Base-by-base conservation (phyloP, 2,113 vertebrate species). In the Dasypus novemcinctus region DNA sequence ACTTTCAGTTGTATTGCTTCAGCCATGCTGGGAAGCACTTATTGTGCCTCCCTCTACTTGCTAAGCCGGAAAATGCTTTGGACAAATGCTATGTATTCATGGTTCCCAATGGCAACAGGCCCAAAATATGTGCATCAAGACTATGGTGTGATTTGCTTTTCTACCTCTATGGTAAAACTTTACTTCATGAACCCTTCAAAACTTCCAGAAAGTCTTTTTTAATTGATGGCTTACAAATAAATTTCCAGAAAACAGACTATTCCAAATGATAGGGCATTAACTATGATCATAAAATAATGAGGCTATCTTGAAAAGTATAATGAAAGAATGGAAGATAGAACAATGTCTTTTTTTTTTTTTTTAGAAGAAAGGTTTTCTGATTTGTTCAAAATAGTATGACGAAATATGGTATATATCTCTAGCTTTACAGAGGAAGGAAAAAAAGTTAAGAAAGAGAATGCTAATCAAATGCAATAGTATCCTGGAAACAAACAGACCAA, bases 141-240 rank as follows among this genome's bases (percentile, higher is more conserved):
- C 81, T 66, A 64, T 1, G 71, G 38, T 6, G 57, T 57, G 91
- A 95, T 87, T 97, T 87, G 43, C 90, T 97, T 97, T 83, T 46
- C 91, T 52, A 90, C 75, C 91, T 52, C 85, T 79, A 85, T 74
- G 93, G 81, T 79, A 79, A 97, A 84, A 12, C 49, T n/a, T n/a
- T 82, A 52, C 75, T 97, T 63, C 72, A 83, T 90, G 76, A 93
- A 87, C 74, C 49, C 52, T 96, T 96, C 57, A 31, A 94, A 95
- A 92, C 17, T 84, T 91, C 82, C 76, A 84, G 93, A 69, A 93
- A 72, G 29, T 52, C 86, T 93, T 94, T 31, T 43, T 68, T 4
- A 94, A 93, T 31, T 86, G 59, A 91, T 72, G 82, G 31, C 83
- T 81, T 95, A 69, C 57, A 96, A 96, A 81, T 59, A 91, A 92